Evolutionary conservation across 2,113 vertebrate species (phyloP).

Genomic region (Lichenostomus cassidix): DNA sequence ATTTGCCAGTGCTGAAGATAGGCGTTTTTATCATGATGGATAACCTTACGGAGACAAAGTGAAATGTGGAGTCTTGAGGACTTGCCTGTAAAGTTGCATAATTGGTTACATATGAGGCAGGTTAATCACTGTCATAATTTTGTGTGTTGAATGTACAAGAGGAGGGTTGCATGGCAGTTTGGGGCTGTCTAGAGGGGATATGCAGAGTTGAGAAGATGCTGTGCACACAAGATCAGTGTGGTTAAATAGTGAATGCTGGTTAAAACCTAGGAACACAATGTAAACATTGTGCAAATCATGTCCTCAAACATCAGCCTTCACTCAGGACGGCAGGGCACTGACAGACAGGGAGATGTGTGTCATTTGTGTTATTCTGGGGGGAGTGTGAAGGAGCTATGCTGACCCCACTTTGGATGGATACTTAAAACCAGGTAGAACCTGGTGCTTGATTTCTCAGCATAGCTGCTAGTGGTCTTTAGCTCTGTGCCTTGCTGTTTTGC

Average conservation of each 20-base stretch:
- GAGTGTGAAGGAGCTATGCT: background rate
- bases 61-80: background rate
- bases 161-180: background rate
- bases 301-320: background rate
- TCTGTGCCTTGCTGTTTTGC: background rate
- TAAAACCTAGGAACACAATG: background rate
- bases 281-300: background rate
- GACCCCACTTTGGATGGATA: background rate
- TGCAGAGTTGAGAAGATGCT: background rate
- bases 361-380: background rate
- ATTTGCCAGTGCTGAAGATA: background rate
- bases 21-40: background rate
- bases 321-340: background rate
- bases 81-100: background rate
- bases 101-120: slow-evolving; percentile 21
- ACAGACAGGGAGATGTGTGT: background rate
- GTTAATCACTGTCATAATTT: slow-evolving; percentile 19
- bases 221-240: background rate
- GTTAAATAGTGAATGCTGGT: background rate
- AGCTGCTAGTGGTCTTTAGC: background rate
- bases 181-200: background rate
- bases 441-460: background rate
- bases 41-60: background rate
- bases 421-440: background rate
- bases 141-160: background rate